phyloP scores from a whole-genome alignment of 2,888 invertebrate species.

The Andrena marginata region DNA sequence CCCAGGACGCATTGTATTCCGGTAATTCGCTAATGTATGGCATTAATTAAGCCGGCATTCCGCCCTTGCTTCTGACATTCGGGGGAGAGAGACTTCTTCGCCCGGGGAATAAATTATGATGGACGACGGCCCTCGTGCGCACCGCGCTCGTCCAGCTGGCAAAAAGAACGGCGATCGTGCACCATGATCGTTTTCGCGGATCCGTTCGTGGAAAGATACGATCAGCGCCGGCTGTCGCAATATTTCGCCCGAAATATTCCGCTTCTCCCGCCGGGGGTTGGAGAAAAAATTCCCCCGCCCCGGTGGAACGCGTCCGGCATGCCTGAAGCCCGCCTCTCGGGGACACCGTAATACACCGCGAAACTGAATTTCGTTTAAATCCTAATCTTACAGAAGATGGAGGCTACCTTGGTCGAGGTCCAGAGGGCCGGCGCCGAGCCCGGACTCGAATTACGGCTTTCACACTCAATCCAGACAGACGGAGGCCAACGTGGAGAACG shows the following conservation, averaged over 20 bases:
- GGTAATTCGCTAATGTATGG: conserved; percentile 66
- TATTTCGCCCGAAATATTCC: conserved; percentile 24
- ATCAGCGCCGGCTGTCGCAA: conserved; percentile 20
- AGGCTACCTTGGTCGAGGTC: conserved; percentile 85
- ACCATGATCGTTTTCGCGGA: conserved; percentile 15
- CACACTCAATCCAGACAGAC: conserved; percentile 80
- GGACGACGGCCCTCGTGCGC: conserved; percentile 39
- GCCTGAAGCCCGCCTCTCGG: not conserved
- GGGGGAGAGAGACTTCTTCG: conserved; percentile 30
- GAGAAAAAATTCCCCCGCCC: conserved; percentile 4
- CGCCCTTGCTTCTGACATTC: conserved; percentile 35
- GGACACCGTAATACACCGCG: not conserved
- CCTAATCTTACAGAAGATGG: conserved; percentile 79
- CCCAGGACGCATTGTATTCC: conserved; percentile 53
- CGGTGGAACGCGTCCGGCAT: not conserved
- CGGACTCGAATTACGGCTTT: conserved; percentile 93
- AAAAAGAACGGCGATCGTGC: conserved; percentile 39
- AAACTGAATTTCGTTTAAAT: not conserved
- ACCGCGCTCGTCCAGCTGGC: conserved; percentile 5
- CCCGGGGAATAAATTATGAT: conserved; percentile 49
- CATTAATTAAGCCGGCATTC: conserved; percentile 68
- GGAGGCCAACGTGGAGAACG: conserved; percentile 74
- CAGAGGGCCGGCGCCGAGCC: conserved; percentile 84
- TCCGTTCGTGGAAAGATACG: conserved; percentile 32
- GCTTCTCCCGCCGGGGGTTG: not conserved